phyloP scores from a whole-genome alignment of 2,797 vertebrate species.

The Acipenser ruthenus region DNA sequence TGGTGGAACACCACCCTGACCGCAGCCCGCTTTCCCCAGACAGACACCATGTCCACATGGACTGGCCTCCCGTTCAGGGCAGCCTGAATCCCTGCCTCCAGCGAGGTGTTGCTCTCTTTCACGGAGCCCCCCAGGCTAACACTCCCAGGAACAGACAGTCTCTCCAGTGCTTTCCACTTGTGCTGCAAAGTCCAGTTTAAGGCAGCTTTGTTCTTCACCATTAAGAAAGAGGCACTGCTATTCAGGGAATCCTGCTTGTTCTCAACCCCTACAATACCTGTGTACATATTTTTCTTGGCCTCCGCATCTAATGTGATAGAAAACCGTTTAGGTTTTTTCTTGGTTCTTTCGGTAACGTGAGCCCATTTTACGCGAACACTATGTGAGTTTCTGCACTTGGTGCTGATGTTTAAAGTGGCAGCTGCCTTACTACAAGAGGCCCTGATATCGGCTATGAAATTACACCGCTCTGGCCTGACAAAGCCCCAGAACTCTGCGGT shows the following conservation, averaged over 20 bases:
- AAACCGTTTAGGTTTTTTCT: slow-evolving; percentile 9
- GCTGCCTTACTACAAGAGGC: slow-evolving; percentile 26
- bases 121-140: slow-evolving; percentile 28
- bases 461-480: slow-evolving; percentile 32
- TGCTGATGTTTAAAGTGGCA: slow-evolving; percentile 22
- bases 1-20: slow-evolving; percentile 28
- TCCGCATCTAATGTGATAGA: slow-evolving; percentile 27
- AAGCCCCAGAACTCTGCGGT: slow-evolving; percentile 26
- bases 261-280: slow-evolving; percentile 27
- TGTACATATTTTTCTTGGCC: slow-evolving; percentile 23
- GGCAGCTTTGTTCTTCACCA: slow-evolving; percentile 25
- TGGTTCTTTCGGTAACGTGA: slow-evolving; percentile 17
- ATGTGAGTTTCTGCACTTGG: too few relatives aligned
- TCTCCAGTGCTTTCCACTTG: slow-evolving; percentile 28
- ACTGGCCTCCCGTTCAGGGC: slow-evolving; percentile 22
- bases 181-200: slow-evolving; percentile 33
- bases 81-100: slow-evolving; percentile 22
- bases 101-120: slow-evolving; percentile 22
- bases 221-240: slow-evolving; percentile 14
- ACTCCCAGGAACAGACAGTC: slow-evolving; percentile 29
- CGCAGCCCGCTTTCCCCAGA: slow-evolving; percentile 21
- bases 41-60: slow-evolving; percentile 21
- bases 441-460: slow-evolving; percentile 30
- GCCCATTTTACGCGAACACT: slow-evolving; percentile 30
- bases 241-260: slow-evolving; percentile 28